These are phyloP conservation scores for Saccostrea glomerata DNA, from an alignment of 1,140 invertebrate species.

Conservation along the genomic window DNA sequence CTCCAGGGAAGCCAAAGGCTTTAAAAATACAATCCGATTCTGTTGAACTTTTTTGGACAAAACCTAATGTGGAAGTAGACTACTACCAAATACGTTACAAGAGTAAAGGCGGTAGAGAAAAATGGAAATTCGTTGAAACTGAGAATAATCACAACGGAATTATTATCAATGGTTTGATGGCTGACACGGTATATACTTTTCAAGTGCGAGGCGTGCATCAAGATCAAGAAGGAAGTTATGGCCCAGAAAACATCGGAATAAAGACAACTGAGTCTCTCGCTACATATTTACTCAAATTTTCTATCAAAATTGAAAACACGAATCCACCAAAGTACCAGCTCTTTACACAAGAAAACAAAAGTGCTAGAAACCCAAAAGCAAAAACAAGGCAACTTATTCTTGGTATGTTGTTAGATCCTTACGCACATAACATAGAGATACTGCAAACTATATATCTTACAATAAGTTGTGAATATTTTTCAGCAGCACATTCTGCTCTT, in stretches of 20 bases:
- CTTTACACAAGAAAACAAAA: not conserved
- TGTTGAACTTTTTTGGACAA: not conserved
- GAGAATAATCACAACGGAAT: not conserved
- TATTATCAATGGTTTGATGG: not conserved
- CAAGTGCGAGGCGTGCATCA: constrained; percentile 31
- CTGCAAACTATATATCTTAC: too few relatives aligned
- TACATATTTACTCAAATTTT: constrained; percentile 25
- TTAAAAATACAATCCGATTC: not conserved
- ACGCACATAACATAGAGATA: not conserved
- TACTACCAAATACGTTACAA: constrained; percentile 8
- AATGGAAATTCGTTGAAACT: constrained; percentile 14
- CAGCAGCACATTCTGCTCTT: too few relatives aligned
- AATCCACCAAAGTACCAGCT: constrained; percentile 35
- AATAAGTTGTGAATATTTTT: too few relatives aligned
- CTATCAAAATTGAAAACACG: not conserved
- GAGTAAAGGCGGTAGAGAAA: not conserved
- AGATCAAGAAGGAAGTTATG: constrained; percentile 45
- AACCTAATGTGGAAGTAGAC: not conserved
- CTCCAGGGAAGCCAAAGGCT: not conserved
- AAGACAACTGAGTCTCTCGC: constrained; percentile 39
- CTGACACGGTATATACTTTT: constrained; percentile 1
- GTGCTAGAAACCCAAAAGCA: constrained; percentile 27
- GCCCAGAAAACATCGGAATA: constrained; percentile 23
- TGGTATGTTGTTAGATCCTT: constrained; percentile 30
- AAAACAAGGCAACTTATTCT: constrained; percentile 50